Conservation (phyloP, 1,140 invertebrate genomes). For the Pissodes strobi region DNA sequence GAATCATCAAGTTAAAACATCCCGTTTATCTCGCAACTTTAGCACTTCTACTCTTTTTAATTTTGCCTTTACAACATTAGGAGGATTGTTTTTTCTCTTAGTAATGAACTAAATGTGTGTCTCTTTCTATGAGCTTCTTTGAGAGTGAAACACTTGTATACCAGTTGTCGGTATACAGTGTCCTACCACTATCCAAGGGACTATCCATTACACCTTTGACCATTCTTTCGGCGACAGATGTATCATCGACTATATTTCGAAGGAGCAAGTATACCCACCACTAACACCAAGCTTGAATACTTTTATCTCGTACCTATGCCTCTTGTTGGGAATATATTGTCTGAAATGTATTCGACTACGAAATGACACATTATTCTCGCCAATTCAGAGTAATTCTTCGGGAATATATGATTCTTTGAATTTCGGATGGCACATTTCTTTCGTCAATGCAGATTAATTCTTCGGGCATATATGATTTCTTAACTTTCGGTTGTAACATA, state of each 20-base stretch:
- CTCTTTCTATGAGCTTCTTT: constrained; percentile 52
- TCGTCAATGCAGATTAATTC: constrained; percentile 42
- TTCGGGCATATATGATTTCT: constrained; percentile 8
- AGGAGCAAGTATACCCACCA: constrained; percentile 46
- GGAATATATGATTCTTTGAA: no score
- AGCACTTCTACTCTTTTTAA: constrained; percentile 48
- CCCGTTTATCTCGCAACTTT: constrained; percentile 53
- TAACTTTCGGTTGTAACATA: constrained; percentile 1
- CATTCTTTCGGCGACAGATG: constrained; percentile 23
- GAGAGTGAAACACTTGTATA: constrained; percentile 57
- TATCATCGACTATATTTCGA: constrained; percentile 44
- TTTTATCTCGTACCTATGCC: constrained; percentile 44
- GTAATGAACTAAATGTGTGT: constrained; percentile 49
- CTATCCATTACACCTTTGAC: constrained; percentile 24
- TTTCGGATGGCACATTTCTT: no score
- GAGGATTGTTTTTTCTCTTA: constrained; percentile 51
- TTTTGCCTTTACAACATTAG: constrained; percentile 48
- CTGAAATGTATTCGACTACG: constrained; percentile 39
- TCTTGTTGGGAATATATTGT: constrained; percentile 15
- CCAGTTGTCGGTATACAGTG: constrained; percentile 47
- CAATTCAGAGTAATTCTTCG: no score
- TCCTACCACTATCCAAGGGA: constrained; percentile 25
- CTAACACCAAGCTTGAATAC: constrained; percentile 49
- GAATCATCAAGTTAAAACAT: constrained; percentile 43
- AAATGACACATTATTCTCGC: constrained; percentile 48